These are phyloP conservation scores for Neoscelio sp. DNA, from an alignment of 2,888 invertebrate genomes.

Conservation along the genomic window DNA sequence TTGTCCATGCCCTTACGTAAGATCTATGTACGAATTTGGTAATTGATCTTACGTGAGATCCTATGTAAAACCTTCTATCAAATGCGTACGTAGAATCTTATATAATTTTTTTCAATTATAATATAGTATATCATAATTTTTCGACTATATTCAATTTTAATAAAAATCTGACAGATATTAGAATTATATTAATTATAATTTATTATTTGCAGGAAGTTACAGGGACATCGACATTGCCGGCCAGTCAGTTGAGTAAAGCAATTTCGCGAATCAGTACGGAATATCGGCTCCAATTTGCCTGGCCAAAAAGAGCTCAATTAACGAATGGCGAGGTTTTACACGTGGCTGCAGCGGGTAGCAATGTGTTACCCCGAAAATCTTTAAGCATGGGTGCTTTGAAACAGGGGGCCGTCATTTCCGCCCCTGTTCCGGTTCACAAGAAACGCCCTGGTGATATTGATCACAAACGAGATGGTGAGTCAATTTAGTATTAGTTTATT, in stretches of 20 bases:
- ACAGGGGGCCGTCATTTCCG: conserved; percentile 81
- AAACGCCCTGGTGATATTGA: conserved; percentile 87
- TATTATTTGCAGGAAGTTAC: conserved; percentile 78
- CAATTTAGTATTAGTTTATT: not conserved
- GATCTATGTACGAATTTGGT: too few relatives aligned
- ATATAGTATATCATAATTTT: not conserved
- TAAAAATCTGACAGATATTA: not conserved
- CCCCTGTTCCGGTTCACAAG: conserved; percentile 87
- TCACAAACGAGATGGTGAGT: conserved; percentile 84
- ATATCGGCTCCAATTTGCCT: conserved; percentile 95
- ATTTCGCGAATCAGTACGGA: conserved; percentile 92
- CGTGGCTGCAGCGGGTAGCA: conserved; percentile 83
- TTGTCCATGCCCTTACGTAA: too few relatives aligned
- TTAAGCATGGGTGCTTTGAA: conserved; percentile 94
- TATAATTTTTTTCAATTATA: too few relatives aligned
- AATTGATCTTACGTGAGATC: too few relatives aligned
- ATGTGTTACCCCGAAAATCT: conserved; percentile 89
- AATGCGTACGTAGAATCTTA: too few relatives aligned
- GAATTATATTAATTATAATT: too few relatives aligned
- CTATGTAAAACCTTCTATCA: too few relatives aligned
- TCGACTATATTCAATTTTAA: not conserved
- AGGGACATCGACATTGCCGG: conserved; percentile 77
- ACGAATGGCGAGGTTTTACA: conserved; percentile 84
- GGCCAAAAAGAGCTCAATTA: conserved; percentile 88
- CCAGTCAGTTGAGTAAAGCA: conserved; percentile 89